Evolutionary conservation across 2,113 vertebrate species (phyloP).

Genomic region (Mus musculus): DNA sequence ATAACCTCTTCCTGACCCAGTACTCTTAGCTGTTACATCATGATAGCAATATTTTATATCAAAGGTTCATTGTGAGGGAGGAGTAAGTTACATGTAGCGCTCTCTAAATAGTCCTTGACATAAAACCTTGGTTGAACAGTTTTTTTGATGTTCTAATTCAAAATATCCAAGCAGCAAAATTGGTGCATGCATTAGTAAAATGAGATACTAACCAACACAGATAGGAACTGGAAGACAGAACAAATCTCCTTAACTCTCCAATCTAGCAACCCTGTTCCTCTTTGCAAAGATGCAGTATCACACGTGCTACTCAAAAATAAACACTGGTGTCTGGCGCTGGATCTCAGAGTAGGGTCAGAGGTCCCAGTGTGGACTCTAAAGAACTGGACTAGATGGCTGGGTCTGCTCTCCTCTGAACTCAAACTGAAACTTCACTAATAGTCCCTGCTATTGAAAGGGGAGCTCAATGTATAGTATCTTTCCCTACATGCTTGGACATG

Average conservation of each 20-base stretch:
- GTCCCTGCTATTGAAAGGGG: background rate
- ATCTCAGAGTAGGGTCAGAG: background rate
- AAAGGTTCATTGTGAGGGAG: background rate
- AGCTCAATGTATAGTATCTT: background rate
- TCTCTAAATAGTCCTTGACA: background rate
- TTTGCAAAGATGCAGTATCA: background rate
- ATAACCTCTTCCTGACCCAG: background rate
- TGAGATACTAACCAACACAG: background rate
- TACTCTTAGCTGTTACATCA: background rate
- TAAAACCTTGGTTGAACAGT: too few relatives aligned
- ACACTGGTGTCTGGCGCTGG: too few relatives aligned
- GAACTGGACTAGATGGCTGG: background rate
- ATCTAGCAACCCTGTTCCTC: background rate
- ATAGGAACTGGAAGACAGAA: background rate
- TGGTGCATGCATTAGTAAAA: background rate
- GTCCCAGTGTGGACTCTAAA: background rate
- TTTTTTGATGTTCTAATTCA: background rate
- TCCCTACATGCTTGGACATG: background rate
- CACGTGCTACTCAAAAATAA: background rate
- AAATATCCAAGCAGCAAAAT: background rate
- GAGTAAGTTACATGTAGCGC: background rate
- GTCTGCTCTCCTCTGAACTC: background rate
- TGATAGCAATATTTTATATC: background rate
- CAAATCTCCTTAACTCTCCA: background rate
- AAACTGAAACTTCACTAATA: background rate